These are phyloP conservation scores for Tetrax tetrax DNA, from an alignment of 2,113 vertebrate genomes.

Conservation along the genomic window DNA sequence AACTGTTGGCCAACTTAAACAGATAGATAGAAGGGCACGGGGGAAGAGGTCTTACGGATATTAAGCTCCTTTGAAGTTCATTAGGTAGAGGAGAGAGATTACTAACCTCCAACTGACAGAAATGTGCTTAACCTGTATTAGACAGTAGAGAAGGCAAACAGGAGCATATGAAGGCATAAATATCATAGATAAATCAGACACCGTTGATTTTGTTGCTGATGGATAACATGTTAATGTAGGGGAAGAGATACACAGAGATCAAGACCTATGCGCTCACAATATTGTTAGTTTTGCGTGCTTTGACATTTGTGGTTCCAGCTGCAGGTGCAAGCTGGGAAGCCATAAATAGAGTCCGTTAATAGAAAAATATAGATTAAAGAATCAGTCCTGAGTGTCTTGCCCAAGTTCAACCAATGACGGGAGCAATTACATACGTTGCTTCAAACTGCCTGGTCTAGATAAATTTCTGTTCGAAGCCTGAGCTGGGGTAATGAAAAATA, in stretches of 20 bases:
- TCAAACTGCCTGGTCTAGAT: slow-evolving; percentile 9
- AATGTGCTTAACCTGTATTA: not conserved
- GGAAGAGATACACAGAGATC: not conserved
- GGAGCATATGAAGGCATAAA: not conserved
- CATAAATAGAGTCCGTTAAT: not conserved
- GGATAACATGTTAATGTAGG: not conserved
- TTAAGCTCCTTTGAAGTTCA: not conserved
- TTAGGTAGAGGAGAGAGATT: not conserved
- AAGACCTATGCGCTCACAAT: not conserved
- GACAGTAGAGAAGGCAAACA: not conserved
- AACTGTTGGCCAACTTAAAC: not conserved
- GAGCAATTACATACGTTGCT: not conserved
- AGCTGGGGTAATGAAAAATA: slow-evolving; percentile 42
- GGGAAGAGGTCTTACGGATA: not conserved
- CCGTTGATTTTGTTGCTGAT: not conserved
- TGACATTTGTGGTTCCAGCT: not conserved
- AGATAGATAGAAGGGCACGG: not conserved
- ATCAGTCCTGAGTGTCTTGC: not conserved
- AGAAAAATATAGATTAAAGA: slow-evolving; percentile 10
- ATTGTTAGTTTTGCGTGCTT: not conserved
- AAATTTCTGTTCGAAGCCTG: not conserved
- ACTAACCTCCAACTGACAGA: not conserved
- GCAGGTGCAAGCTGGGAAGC: not conserved
- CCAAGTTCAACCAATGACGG: not conserved
- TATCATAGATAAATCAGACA: not conserved